Conservation (phyloP, 30 jellyfish, hydroid and myxozoan species). For the Catostylus mosaicus region DNA sequence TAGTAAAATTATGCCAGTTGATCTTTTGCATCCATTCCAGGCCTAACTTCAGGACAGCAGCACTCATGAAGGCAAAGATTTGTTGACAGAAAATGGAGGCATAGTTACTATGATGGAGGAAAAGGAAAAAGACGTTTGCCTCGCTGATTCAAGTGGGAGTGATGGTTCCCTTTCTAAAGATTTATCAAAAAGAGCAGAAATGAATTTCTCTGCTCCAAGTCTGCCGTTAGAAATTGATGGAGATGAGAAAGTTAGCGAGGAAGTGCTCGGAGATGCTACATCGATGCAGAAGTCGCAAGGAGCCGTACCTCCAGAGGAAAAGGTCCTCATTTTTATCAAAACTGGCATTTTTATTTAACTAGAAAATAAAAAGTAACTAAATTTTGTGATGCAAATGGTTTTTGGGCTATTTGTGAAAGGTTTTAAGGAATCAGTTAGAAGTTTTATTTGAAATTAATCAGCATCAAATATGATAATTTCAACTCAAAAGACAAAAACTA, state of each 20-base stretch:
- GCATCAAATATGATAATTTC: too few relatives aligned
- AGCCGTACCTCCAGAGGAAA: background rate
- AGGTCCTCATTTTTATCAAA: too few relatives aligned
- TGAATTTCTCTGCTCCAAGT: slow-evolving; percentile 41
- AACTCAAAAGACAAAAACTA: too few relatives aligned
- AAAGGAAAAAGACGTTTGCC: slow-evolving; percentile 12
- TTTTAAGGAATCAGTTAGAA: too few relatives aligned
- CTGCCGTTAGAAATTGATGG: slow-evolving; percentile 28
- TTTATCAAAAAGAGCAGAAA: slow-evolving; percentile 59
- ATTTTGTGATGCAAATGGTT: too few relatives aligned
- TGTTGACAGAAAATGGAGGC: background rate
- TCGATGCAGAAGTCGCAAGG: background rate
- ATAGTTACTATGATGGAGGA: slow-evolving; percentile 17
- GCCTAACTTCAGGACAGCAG: background rate
- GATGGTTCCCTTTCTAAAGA: slow-evolving; percentile 70
- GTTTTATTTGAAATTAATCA: too few relatives aligned
- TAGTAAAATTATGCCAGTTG: background rate
- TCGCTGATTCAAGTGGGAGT: slow-evolving; percentile 70
- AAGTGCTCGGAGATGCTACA: background rate
- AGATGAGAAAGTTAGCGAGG: background rate
- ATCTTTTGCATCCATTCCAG: background rate
- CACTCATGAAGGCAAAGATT: background rate
- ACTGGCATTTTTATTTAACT: too few relatives aligned
- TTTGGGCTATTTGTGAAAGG: too few relatives aligned
- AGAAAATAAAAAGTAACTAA: too few relatives aligned